These are phyloP conservation scores for Panthera tigris DNA, from an alignment of 2,113 vertebrate genomes.

Conservation along the genomic window DNA sequence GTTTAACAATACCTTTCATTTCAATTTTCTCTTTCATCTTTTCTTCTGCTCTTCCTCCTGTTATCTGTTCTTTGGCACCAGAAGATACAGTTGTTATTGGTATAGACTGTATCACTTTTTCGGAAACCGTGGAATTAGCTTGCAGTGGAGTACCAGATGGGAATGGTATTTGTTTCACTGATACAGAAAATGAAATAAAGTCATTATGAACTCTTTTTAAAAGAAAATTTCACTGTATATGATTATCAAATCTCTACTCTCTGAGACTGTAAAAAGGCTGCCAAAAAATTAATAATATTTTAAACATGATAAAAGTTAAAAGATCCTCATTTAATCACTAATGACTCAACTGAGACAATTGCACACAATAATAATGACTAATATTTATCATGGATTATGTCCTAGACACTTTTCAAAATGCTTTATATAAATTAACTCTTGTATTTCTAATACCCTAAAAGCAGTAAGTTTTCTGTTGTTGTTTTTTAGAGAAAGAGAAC, in stretches of 20 bases:
- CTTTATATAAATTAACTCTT: background rate
- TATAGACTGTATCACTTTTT: slow-evolving; percentile 68
- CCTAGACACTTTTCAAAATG: background rate
- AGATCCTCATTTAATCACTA: background rate
- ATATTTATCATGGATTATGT: background rate
- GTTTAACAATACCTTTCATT: slow-evolving; percentile 90
- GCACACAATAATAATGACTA: background rate
- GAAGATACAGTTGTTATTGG: slow-evolving; percentile 67
- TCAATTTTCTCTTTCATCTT: slow-evolving; percentile 92
- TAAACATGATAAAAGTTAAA: background rate
- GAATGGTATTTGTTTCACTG: slow-evolving; percentile 89
- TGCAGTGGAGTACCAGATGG: slow-evolving; percentile 75
- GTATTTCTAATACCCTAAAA: background rate
- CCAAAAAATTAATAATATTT: slow-evolving; percentile 9
- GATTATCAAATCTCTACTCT: background rate
- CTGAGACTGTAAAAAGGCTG: background rate
- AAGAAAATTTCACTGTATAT: background rate
- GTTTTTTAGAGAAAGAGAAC: too few species aligned
- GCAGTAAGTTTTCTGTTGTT: background rate
- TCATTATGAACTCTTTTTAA: background rate
- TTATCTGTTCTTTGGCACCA: slow-evolving; percentile 77
- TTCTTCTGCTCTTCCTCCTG: slow-evolving; percentile 87
- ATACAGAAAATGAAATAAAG: slow-evolving; percentile 57
- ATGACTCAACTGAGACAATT: background rate
- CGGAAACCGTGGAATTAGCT: slow-evolving; percentile 71